Evolutionary conservation across 1,140 invertebrate species (phyloP).

Genomic region (Megalopta genalis): DNA sequence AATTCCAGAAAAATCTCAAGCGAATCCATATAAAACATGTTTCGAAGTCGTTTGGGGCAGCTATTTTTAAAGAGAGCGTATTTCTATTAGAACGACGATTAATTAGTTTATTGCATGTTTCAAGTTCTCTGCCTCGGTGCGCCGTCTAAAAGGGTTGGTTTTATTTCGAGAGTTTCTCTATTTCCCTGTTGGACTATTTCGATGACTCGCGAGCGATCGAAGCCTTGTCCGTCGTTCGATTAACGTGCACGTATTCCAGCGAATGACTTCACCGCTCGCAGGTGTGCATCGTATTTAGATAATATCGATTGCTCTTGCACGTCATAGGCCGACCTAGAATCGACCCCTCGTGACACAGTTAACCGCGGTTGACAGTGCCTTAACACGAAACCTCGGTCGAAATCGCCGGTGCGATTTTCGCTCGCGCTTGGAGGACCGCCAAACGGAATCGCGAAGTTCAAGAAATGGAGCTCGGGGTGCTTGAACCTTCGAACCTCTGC

Average conservation of each 20-base stretch:
- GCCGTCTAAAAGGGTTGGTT: not conserved
- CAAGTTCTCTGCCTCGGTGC: too few relatives aligned
- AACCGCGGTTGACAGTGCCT: conserved; percentile 2
- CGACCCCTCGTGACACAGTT: conserved; percentile 55
- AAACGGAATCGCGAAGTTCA: not conserved
- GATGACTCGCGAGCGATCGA: conserved; percentile 27
- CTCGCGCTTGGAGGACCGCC: not conserved
- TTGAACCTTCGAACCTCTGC: not conserved
- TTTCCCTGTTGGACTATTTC: not conserved
- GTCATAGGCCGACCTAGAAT: conserved; percentile 62
- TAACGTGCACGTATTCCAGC: conserved; percentile 43
- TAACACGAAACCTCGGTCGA: conserved; percentile 12
- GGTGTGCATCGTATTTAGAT: conserved; percentile 64
- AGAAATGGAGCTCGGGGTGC: not conserved
- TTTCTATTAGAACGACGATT: too few relatives aligned
- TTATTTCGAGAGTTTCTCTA: not conserved
- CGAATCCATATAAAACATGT: too few relatives aligned
- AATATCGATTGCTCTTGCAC: conserved; percentile 58
- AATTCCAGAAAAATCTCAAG: too few relatives aligned
- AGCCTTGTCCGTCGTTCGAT: conserved; percentile 41
- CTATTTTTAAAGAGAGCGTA: too few relatives aligned
- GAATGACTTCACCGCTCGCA: conserved; percentile 59
- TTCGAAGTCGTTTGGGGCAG: too few relatives aligned
- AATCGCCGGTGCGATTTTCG: not conserved
- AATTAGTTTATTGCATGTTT: too few relatives aligned